phyloP scores from a whole-genome alignment of 2,797 vertebrate species.

The Aplochiton taeniatus region DNA sequence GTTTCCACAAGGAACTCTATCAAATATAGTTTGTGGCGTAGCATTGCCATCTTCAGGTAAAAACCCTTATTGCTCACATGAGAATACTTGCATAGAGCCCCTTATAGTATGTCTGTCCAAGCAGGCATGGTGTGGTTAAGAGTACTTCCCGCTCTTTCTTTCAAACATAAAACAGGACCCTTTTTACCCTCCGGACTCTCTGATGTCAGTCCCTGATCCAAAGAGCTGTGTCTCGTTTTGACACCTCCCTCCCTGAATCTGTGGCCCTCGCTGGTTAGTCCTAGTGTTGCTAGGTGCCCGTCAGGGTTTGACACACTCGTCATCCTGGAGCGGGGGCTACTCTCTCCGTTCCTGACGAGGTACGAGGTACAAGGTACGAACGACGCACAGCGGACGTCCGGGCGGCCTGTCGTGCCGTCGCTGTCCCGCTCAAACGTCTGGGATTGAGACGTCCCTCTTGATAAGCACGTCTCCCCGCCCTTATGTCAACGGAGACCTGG shows the following conservation, averaged over 20 bases:
- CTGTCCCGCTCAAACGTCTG: too few relatives aligned
- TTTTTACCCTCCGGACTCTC: too few relatives aligned
- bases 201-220: neutral
- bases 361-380: constrained; percentile 4
- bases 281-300: constrained; percentile 17
- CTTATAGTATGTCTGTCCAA: too few relatives aligned
- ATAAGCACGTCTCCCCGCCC: too few relatives aligned
- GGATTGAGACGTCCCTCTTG: too few relatives aligned
- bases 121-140: too few relatives aligned
- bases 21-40: neutral
- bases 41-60: constrained; percentile 14
- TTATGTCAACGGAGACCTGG: too few relatives aligned
- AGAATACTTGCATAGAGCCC: too few relatives aligned
- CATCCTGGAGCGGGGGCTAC: constrained; percentile 10
- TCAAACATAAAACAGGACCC: too few relatives aligned
- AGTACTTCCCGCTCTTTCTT: too few relatives aligned
- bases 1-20: neutral
- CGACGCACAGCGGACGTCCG: too few relatives aligned
- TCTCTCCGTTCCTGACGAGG: constrained; percentile 36
- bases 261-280: neutral
- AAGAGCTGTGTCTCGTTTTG: neutral
- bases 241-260: neutral
- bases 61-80: neutral
- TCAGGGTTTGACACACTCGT: constrained; percentile 20
- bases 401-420: too few relatives aligned